Evolutionary conservation across 2,113 vertebrate genomes (phyloP).

Genomic region (Syngnathus typhle): DNA sequence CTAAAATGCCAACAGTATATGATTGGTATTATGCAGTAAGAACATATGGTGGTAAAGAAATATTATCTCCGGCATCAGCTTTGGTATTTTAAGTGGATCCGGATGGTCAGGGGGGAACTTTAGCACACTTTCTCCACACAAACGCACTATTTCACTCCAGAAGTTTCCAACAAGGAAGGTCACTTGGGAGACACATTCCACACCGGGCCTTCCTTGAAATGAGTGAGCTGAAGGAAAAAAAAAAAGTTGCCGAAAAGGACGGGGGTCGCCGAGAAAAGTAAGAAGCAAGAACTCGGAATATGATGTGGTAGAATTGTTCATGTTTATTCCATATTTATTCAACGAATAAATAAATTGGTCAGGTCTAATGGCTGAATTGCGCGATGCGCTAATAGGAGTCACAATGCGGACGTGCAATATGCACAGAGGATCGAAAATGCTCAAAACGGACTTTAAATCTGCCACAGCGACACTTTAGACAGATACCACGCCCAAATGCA

Average conservation of each 20-base stretch:
- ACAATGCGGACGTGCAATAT: slow-evolving; percentile 13
- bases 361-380: slow-evolving; percentile 18
- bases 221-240: not conserved
- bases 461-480: slow-evolving; percentile 43
- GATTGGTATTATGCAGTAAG: not conserved
- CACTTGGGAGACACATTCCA: not conserved
- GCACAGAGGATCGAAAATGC: not conserved
- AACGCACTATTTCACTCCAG: slow-evolving; percentile 2
- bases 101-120: slow-evolving; percentile 21
- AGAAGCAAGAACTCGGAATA: not conserved
- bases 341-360: not conserved
- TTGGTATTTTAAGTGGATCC: slow-evolving; percentile 43
- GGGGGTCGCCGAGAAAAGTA: not conserved
- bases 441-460: slow-evolving; percentile 26
- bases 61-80: slow-evolving; percentile 18
- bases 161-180: slow-evolving; percentile 5
- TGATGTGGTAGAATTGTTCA: too few relatives aligned
- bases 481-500: slow-evolving; percentile 56
- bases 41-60: not conserved
- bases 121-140: slow-evolving; percentile 6
- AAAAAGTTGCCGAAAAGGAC: too few relatives aligned
- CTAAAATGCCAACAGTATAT: not conserved
- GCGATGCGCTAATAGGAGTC: slow-evolving; percentile 35
- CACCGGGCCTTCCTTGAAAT: not conserved
- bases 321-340: too few relatives aligned